Conservation (phyloP, 1,140 invertebrate genomes). For the Lanistes nyassanus region DNA sequence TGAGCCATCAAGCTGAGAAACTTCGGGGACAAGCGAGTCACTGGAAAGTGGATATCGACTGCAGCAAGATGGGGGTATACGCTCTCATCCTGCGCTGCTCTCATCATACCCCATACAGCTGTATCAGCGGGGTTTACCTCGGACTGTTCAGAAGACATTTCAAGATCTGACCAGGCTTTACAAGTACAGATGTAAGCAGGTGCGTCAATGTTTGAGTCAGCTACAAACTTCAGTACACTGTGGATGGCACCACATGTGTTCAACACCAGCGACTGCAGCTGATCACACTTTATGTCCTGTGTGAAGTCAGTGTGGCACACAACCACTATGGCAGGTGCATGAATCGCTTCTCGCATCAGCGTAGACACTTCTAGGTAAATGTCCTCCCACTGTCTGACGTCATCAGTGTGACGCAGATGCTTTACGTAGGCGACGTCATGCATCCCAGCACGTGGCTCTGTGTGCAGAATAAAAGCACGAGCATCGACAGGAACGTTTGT, state of each 20-base stretch:
- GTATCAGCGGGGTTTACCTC: slow-evolving; percentile 15
- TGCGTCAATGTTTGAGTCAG: neutral
- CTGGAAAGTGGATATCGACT: slow-evolving; percentile 15
- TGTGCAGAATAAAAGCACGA: no score
- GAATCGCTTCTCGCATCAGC: no score
- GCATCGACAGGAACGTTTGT: no score
- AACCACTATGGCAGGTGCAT: no score
- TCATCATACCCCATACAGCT: slow-evolving; percentile 25
- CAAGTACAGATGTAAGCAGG: slow-evolving; percentile 20
- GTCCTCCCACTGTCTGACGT: no score
- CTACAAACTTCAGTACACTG: slow-evolving; percentile 1
- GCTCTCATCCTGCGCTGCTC: slow-evolving; percentile 20
- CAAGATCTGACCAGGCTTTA: neutral
- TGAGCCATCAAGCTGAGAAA: slow-evolving; percentile 6
- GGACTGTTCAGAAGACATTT: neutral
- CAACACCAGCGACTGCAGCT: neutral
- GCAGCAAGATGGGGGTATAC: slow-evolving; percentile 13
- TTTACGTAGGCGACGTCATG: no score
- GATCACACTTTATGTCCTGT: no score
- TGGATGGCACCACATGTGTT: slow-evolving; percentile 15
- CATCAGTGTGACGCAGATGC: no score
- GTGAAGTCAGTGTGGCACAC: no score
- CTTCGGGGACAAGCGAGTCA: neutral
- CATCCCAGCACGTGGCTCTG: no score
- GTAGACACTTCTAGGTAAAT: no score